These are phyloP conservation scores for Drosophila cognata DNA, from an alignment of 2,888 invertebrate species.

Conservation along the genomic window DNA sequence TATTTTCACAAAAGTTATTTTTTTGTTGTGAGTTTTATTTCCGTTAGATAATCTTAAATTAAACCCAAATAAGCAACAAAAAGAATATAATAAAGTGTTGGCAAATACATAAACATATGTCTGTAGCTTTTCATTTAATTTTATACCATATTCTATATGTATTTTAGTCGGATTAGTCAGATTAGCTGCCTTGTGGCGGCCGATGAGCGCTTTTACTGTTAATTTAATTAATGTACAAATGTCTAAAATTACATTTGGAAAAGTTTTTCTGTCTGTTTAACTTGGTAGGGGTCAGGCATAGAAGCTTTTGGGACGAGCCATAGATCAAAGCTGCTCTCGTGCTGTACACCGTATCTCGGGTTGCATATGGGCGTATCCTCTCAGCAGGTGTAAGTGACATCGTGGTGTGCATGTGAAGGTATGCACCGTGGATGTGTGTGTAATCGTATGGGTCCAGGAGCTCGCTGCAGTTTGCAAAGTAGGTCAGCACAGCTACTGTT, in stretches of 20 bases:
- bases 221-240: constrained; percentile 73
- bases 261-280: constrained; percentile 58
- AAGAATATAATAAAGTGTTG: constrained; percentile 16
- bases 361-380: constrained; percentile 33
- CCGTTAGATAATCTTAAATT: constrained; percentile 20
- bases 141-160: constrained; percentile 5
- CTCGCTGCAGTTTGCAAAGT: constrained; percentile 59
- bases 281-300: constrained; percentile 45
- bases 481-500: constrained; percentile 59
- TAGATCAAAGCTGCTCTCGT: constrained; percentile 69
- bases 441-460: constrained; percentile 29
- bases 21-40: constrained; percentile 14
- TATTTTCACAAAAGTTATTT: constrained; percentile 5
- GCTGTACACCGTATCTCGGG: constrained; percentile 34
- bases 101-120: constrained; percentile 8
- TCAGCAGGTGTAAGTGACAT: constrained; percentile 55
- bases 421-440: constrained; percentile 5
- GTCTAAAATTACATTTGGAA: constrained; percentile 65
- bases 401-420: constrained; percentile 3
- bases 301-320: constrained; percentile 53
- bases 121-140: constrained; percentile 19
- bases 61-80: background rate
- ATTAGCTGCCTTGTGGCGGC: constrained; percentile 32
- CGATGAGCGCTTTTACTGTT: constrained; percentile 59
- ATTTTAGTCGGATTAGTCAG: constrained; percentile 25